Evolutionary conservation across 2,113 vertebrate genomes (phyloP).

Genomic region (Vulpes ferrilata): DNA sequence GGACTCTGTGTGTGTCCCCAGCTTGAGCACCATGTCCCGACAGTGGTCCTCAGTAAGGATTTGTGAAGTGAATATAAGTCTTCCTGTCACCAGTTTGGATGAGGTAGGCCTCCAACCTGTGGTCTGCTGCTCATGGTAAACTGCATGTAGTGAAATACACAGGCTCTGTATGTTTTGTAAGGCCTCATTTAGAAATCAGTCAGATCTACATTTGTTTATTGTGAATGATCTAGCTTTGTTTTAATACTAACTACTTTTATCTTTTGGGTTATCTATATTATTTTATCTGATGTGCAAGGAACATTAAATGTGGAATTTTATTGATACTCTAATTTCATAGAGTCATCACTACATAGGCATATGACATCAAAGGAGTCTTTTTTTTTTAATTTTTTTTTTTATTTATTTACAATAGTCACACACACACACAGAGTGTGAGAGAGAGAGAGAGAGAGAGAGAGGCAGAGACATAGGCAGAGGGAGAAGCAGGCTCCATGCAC

Average conservation of each 20-base stretch:
- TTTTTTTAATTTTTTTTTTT: too few species aligned
- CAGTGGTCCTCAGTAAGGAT: not conserved
- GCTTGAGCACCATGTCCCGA: not conserved
- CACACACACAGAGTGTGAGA: too few species aligned
- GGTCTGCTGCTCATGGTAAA: not conserved
- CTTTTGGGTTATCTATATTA: not conserved
- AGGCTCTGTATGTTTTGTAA: not conserved
- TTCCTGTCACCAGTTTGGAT: not conserved
- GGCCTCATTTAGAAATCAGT: not conserved
- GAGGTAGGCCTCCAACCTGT: not conserved
- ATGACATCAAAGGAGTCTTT: not conserved
- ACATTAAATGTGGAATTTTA: not conserved
- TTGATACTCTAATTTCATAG: not conserved
- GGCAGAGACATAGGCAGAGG: too few species aligned
- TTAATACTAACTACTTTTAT: not conserved
- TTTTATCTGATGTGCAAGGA: not conserved
- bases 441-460: too few species aligned
- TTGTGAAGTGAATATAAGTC: not conserved
- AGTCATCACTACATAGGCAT: not conserved
- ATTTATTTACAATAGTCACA: too few species aligned
- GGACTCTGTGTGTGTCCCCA: not conserved
- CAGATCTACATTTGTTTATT: slow-evolving; percentile 28
- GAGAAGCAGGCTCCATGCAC: too few species aligned
- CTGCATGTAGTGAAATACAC: not conserved
- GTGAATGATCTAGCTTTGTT: not conserved